A percentile compares a stretch with the other conserved stretches of the same genome.
These are phyloP conservation scores for Bicyclus anynana DNA, from an alignment of 1,140 invertebrate genomes.

Conservation along the genomic window DNA sequence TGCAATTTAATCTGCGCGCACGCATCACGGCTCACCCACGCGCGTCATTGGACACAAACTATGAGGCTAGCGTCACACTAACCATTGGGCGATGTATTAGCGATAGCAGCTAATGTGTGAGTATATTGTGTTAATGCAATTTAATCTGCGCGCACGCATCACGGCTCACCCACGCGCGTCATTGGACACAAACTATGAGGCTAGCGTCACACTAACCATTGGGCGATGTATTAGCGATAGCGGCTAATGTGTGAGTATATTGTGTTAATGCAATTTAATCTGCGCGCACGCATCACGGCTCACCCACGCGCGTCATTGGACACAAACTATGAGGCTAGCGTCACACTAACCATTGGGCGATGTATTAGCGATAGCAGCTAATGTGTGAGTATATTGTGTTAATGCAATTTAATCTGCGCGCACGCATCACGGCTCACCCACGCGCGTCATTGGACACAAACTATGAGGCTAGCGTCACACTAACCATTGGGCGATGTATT, in stretches of 20 bases:
- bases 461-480: constrained; percentile 14
- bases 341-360: background rate
- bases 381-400: background rate
- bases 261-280: constrained; percentile 74
- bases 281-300: constrained; percentile 66
- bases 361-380: background rate
- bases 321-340: constrained; percentile 31
- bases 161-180: constrained; percentile 62
- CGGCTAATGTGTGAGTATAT: constrained; percentile 9
- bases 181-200: constrained; percentile 42
- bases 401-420: constrained; percentile 70
- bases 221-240: background rate
- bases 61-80: constrained; percentile 14
- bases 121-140: constrained; percentile 65
- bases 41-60: constrained; percentile 46
- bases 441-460: constrained; percentile 51
- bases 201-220: background rate
- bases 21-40: constrained; percentile 70
- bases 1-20: constrained; percentile 73
- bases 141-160: constrained; percentile 72
- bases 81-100: background rate
- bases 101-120: background rate
- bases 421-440: constrained; percentile 68
- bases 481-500: no score
- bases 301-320: constrained; percentile 61